Percentiles rank a stretch among this genome's conserved stretches.
Evolutionary conservation across 1,140 invertebrate species (phyloP).

Genomic region (Phortica variegata): DNA sequence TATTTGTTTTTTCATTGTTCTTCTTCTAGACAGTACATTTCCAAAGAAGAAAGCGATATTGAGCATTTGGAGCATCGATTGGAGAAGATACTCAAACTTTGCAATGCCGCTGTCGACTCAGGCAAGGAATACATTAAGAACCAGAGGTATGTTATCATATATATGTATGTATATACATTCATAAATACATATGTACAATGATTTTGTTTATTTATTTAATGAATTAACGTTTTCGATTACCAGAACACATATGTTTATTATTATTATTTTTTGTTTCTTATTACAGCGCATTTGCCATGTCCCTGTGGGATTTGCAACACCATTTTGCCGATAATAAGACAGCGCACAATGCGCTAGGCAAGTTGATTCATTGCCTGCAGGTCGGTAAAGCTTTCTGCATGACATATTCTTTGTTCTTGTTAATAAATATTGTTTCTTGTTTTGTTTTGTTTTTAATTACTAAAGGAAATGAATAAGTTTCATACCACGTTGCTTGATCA

Average conservation of each 20-base stretch:
- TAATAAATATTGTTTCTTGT: neutral
- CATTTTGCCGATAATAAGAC: slow-evolving; percentile 73
- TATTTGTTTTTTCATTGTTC: neutral
- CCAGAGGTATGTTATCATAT: slow-evolving; percentile 67
- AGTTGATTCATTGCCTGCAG: slow-evolving; percentile 63
- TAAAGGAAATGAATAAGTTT: slow-evolving; percentile 89
- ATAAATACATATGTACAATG: neutral
- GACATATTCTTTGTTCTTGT: neutral
- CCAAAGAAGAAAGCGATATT: slow-evolving; percentile 80
- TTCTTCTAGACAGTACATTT: slow-evolving; percentile 69
- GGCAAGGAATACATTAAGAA: slow-evolving; percentile 85
- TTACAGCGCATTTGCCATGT: slow-evolving; percentile 76
- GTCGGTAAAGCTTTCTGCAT: slow-evolving; percentile 42
- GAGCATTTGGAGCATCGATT: slow-evolving; percentile 83
- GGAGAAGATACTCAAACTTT: slow-evolving; percentile 86
- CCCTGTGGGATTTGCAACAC: slow-evolving; percentile 77
- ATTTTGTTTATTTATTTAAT: slow-evolving; percentile 22
- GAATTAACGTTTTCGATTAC: no score
- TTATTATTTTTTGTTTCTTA: slow-evolving; percentile 20
- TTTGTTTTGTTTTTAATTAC: slow-evolving; percentile 11
- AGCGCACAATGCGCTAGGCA: slow-evolving; percentile 54
- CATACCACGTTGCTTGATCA: slow-evolving; percentile 88
- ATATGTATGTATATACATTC: neutral
- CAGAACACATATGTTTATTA: no score
- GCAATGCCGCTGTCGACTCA: slow-evolving; percentile 80